Percentiles rank a stretch among this genome's conserved stretches.
Conservation (phyloP, 2,113 vertebrate genomes). For the Azemiops feae region DNA sequence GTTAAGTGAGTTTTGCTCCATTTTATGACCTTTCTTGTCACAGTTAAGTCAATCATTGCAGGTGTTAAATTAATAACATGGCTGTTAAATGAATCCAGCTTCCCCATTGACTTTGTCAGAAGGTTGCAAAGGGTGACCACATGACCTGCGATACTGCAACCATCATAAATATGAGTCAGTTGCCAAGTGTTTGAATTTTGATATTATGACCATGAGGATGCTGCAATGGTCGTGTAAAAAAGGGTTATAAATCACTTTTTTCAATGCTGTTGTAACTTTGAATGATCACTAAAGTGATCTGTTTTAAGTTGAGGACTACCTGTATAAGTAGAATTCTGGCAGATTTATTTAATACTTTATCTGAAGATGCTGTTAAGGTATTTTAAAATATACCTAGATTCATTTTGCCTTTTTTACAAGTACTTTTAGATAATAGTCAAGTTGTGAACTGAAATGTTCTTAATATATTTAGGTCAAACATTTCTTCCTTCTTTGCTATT, state of each 20-base stretch:
- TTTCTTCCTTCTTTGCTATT: not conserved
- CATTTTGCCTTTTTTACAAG: constrained; percentile 13
- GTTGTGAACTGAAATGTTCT: constrained; percentile 25
- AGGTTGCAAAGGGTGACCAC: not conserved
- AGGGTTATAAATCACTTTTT: not conserved
- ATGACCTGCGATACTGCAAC: not conserved
- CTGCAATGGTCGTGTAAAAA: not conserved
- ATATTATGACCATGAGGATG: not conserved
- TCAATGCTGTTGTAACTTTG: not conserved
- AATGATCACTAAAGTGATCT: not conserved
- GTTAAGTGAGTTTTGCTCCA: not conserved
- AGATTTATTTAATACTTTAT: constrained; percentile 31
- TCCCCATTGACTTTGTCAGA: not conserved
- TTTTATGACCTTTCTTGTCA: not conserved
- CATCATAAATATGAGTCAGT: not conserved
- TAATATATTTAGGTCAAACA: constrained; percentile 22
- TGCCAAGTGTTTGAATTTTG: not conserved
- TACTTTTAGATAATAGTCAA: constrained; percentile 31
- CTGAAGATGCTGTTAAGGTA: not conserved
- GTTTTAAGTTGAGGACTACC: not conserved
- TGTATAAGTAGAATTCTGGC: not conserved
- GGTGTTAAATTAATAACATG: not conserved
- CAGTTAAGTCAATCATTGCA: not conserved
- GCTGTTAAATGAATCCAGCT: not conserved
- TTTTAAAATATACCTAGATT: constrained; percentile 21